Evolutionary conservation across 2,888 invertebrate genomes (phyloP).

Genomic region (Pseudeuparius sepicola): DNA sequence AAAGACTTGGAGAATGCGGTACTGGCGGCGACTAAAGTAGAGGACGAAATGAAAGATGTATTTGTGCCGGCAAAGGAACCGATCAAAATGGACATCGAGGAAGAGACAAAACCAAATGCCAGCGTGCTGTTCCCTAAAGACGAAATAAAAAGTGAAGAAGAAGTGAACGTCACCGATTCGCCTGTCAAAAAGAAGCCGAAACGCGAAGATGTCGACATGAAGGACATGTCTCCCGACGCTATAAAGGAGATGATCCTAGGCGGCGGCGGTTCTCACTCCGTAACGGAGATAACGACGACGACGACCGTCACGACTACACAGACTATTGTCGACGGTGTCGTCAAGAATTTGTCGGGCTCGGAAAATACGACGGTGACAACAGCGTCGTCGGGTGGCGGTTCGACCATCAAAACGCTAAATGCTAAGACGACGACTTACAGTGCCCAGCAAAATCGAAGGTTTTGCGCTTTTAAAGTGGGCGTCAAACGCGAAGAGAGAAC

Average conservation of each 20-base stretch:
- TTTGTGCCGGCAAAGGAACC: constrained; percentile 29
- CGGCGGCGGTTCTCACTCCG: constrained; percentile 26
- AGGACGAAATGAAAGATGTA: constrained; percentile 34
- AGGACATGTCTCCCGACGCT: constrained; percentile 33
- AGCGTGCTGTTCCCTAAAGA: constrained; percentile 16
- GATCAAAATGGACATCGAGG: constrained; percentile 21
- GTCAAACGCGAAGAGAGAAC: constrained; percentile 53
- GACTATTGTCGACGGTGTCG: constrained; percentile 40
- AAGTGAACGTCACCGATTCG: constrained; percentile 35
- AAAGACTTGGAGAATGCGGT: constrained; percentile 53
- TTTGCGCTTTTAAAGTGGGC: constrained; percentile 40
- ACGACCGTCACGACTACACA: constrained; percentile 39
- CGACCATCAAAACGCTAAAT: constrained; percentile 34
- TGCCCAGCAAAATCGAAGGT: constrained; percentile 52
- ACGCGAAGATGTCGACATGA: constrained; percentile 34
- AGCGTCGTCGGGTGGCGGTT: constrained; percentile 29
- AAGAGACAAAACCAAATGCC: constrained; percentile 20
- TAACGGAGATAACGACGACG: constrained; percentile 29
- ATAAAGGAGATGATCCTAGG: constrained; percentile 36
- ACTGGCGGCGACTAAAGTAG: constrained; percentile 51
- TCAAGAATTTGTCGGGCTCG: constrained; percentile 40
- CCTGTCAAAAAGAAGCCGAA: constrained; percentile 39
- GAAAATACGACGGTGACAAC: constrained; percentile 36
- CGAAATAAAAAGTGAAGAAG: constrained; percentile 12
- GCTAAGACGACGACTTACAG: constrained; percentile 37